Evolutionary conservation across 2,113 vertebrate species (phyloP).

Genomic region (Actinemys pallida): DNA sequence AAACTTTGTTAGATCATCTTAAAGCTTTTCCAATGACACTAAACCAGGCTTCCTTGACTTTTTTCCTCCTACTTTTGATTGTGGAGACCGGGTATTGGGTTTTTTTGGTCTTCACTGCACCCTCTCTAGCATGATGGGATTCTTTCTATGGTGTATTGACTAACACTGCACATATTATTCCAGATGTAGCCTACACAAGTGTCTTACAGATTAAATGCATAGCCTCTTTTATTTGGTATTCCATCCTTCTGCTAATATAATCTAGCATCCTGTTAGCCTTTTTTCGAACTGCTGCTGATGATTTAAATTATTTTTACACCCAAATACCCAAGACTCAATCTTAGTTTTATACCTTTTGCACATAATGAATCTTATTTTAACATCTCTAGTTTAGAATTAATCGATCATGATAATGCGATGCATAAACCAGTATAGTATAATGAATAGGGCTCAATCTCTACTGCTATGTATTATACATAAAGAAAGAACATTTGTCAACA

Average conservation of each 20-base stretch:
- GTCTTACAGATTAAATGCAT: background rate
- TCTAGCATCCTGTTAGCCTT: background rate
- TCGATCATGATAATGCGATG: background rate
- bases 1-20: background rate
- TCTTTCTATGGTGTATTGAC: background rate
- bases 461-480: background rate
- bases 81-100: background rate
- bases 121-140: background rate
- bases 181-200: background rate
- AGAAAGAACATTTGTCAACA: constrained; percentile 3
- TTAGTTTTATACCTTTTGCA: constrained; percentile 7
- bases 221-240: background rate
- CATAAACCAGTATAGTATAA: background rate
- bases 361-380: constrained; percentile 24
- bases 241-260: background rate
- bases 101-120: background rate
- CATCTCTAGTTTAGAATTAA: constrained; percentile 28
- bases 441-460: background rate
- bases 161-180: background rate
- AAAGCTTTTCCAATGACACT: background rate
- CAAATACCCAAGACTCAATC: constrained; percentile 46
- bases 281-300: background rate
- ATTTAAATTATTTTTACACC: constrained; percentile 41
- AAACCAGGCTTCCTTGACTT: background rate
- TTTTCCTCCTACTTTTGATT: background rate